A percentile compares a stretch with the other conserved stretches of the same genome.
Evolutionary conservation across 2,888 invertebrate genomes (phyloP).

Genomic region (Neoscelio sp.): DNA sequence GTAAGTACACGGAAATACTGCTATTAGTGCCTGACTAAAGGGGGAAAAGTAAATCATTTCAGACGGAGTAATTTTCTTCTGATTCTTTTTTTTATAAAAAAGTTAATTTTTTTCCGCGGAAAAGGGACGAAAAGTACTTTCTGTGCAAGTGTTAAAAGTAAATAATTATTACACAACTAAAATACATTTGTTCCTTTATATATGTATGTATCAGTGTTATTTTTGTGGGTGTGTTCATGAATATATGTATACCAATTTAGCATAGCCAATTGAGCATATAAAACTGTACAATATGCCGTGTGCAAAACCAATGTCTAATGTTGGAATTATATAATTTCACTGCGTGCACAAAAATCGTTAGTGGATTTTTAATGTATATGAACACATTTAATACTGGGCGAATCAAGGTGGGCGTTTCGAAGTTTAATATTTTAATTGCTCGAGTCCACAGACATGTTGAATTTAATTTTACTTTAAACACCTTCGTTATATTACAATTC

Average conservation of each 20-base stretch:
- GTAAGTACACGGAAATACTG: too few species aligned
- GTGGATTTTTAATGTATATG: not conserved
- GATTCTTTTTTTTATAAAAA: too few species aligned
- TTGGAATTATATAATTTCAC: conserved; percentile 22
- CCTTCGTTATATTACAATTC: too few species aligned
- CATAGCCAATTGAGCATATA: conserved; percentile 10
- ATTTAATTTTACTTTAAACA: too few species aligned
- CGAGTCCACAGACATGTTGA: too few species aligned
- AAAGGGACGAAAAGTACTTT: not conserved
- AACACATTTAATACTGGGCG: not conserved
- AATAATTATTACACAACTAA: conserved; percentile 12
- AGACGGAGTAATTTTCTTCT: too few species aligned
- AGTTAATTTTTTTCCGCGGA: too few species aligned
- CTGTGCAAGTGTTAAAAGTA: conserved; percentile 9
- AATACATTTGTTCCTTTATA: not conserved
- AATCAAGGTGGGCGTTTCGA: conserved; percentile 33
- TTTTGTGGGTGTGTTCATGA: conserved; percentile 46
- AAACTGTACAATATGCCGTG: conserved; percentile 26
- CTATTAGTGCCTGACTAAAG: too few species aligned
- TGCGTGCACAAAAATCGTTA: conserved; percentile 14
- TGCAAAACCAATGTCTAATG: not conserved
- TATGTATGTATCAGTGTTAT: conserved; percentile 11
- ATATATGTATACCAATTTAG: conserved; percentile 36
- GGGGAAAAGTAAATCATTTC: too few species aligned
- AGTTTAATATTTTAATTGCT: conserved; percentile 39